Base-by-base conservation (phyloP, 2,113 vertebrate genomes). In the Cyprinodon brontotheroides region DNA sequence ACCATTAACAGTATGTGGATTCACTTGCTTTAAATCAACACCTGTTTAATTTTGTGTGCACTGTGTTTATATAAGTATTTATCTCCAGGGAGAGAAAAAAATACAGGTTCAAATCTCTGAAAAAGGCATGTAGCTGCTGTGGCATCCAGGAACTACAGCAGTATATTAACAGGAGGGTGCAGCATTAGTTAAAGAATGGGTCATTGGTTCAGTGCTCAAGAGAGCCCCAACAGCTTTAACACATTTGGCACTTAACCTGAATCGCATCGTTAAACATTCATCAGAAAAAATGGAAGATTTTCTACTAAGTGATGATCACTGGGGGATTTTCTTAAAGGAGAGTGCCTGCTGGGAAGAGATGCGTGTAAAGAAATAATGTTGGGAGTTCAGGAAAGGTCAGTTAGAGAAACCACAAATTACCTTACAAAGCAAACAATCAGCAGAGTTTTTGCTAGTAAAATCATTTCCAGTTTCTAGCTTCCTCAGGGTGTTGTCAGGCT, bases 231-330 rank as follows among this genome's bases (percentile, higher is more conserved):
- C 77, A 61, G 79, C 61, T 83, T 68, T 79, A 87, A 83, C 77
- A 78, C 85, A 17, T 81, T 53, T 37, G 57, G 79, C 79, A 48
- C 83, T 90, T 89, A 77, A 90, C 86, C 86, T 68, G 68, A 9
- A 36, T 37, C 20, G 80, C 75, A 78, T 83, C 76, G 72, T 87
- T 89, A 81, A 81, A 71, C 77, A 79, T 62, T 74, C 84, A 85
- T 84, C 84, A 85, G 82, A 48, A 77, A 70, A 69, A 82, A 72
- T 62, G 50, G 50, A 57, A 57, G n/a, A 57, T 20, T n/a, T 14
- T 57, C 17, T 6, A 69, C 66, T n/a, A 41, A 67, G 77, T 47
- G 73, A 65, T 77, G 69, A 70, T 62, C 14, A 36, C 77, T 80
- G 0, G 6, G 53, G 71, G 74, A 45, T 82, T 82, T 85, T 68